Evolutionary conservation across 1,140 invertebrate genomes (phyloP).

Genomic region (Drosophila nannoptera): DNA sequence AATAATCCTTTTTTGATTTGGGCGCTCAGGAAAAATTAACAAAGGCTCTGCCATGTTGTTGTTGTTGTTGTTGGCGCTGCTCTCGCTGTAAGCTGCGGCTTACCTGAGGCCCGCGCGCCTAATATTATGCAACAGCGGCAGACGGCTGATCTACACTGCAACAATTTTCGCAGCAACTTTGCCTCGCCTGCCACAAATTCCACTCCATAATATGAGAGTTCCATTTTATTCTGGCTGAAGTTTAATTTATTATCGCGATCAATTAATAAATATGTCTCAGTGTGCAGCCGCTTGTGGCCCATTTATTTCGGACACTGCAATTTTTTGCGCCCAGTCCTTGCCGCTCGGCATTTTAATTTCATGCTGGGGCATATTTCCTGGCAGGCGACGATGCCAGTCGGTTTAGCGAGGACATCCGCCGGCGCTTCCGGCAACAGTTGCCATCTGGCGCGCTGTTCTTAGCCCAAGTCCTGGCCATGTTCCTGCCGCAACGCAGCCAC

Average conservation of each 20-base stretch:
- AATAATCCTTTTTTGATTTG: slow-evolving; percentile 76
- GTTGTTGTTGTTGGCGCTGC: slow-evolving; percentile 14
- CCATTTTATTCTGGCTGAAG: background rate
- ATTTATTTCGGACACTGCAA: slow-evolving; percentile 3
- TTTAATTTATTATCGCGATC: slow-evolving; percentile 7
- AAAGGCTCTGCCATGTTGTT: slow-evolving; percentile 33
- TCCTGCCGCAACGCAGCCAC: slow-evolving; percentile 28
- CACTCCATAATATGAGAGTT: background rate
- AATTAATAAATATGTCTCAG: slow-evolving; percentile 10
- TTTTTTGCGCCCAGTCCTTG: slow-evolving; percentile 5
- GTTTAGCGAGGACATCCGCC: slow-evolving; percentile 72
- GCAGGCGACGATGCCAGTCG: slow-evolving; percentile 60
- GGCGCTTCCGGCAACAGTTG: slow-evolving; percentile 72
- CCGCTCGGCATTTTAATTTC: slow-evolving; percentile 62
- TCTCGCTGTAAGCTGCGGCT: slow-evolving; percentile 46
- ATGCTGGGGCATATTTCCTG: slow-evolving; percentile 65
- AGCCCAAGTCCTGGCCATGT: slow-evolving; percentile 41
- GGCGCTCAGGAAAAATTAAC: slow-evolving; percentile 46
- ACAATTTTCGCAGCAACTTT: background rate
- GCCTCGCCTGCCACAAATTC: too few species aligned
- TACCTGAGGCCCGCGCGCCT: slow-evolving; percentile 37
- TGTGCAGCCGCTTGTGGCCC: background rate
- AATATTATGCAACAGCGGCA: slow-evolving; percentile 37
- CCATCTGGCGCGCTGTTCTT: slow-evolving; percentile 49
- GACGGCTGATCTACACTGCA: slow-evolving; percentile 8